Conservation (phyloP, 1,140 invertebrate genomes). For the Metopolophium dirhodum region DNA sequence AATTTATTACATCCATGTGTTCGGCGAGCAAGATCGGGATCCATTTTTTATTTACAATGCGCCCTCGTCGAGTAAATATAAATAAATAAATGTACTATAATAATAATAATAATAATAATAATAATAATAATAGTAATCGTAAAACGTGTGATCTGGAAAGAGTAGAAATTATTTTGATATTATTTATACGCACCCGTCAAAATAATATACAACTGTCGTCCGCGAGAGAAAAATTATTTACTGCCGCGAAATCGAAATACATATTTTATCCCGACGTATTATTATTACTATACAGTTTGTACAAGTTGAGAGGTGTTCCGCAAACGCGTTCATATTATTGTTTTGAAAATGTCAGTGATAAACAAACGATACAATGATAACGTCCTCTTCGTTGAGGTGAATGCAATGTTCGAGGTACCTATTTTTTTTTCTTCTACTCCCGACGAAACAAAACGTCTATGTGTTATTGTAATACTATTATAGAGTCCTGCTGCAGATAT, state of each 20-base stretch:
- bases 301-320: too few species aligned
- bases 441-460: not conserved
- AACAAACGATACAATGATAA: not conserved
- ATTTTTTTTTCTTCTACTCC: not conserved
- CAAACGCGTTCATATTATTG: too few species aligned
- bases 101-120: not conserved
- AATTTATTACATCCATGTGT: constrained; percentile 32
- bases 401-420: not conserved
- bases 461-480: too few species aligned
- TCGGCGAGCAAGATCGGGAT: not conserved
- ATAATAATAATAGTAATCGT: not conserved
- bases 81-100: not conserved
- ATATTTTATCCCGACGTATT: not conserved
- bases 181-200: not conserved
- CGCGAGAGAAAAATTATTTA: not conserved
- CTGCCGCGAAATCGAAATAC: not conserved
- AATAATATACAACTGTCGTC: not conserved
- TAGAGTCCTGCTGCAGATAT: not conserved
- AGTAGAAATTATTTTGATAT: not conserved
- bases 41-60: not conserved
- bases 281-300: not conserved
- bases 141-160: not conserved
- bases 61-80: constrained; percentile 1
- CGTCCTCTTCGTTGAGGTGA: too few species aligned
- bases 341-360: not conserved